Conservation (phyloP, 2,797 vertebrate species). For the Oceanodroma leucorhoa region DNA sequence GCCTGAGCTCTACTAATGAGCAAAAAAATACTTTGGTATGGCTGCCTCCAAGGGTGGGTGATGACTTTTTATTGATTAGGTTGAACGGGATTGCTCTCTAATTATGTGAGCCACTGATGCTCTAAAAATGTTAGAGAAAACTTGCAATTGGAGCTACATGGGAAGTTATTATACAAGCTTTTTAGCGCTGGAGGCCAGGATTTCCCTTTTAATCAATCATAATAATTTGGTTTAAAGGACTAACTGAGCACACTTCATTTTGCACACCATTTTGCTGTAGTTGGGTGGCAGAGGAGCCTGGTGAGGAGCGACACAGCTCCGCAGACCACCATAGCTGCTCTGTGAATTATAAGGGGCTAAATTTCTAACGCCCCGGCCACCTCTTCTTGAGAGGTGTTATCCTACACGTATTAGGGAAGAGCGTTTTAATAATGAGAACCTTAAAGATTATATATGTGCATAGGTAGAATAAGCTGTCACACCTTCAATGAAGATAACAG, state of each 20-base stretch:
- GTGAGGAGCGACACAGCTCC: background rate
- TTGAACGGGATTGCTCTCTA: conserved; percentile 67
- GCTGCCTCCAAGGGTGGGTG: background rate
- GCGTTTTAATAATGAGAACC: conserved; percentile 24
- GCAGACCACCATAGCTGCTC: background rate
- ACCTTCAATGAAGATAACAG: conserved; percentile 52
- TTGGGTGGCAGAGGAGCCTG: background rate
- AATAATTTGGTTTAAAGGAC: conserved; percentile 25
- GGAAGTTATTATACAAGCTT: background rate
- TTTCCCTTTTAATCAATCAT: conserved; percentile 40
- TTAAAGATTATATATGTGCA: conserved; percentile 4
- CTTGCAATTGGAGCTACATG: background rate
- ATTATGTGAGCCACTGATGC: conserved; percentile 55
- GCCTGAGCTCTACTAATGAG: conserved; percentile 48
- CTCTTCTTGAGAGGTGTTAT: background rate
- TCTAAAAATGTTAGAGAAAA: conserved; percentile 49
- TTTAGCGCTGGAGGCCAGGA: conserved; percentile 22
- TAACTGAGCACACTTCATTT: background rate
- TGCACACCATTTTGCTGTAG: background rate
- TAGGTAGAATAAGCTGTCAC: conserved; percentile 25
- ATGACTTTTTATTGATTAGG: conserved; percentile 69
- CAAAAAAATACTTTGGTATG: background rate
- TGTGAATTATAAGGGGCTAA: background rate
- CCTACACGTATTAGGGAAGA: background rate
- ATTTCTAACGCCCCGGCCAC: background rate